phyloP scores from a whole-genome alignment of 2,888 invertebrate species.

The Nemoura dubitans region DNA sequence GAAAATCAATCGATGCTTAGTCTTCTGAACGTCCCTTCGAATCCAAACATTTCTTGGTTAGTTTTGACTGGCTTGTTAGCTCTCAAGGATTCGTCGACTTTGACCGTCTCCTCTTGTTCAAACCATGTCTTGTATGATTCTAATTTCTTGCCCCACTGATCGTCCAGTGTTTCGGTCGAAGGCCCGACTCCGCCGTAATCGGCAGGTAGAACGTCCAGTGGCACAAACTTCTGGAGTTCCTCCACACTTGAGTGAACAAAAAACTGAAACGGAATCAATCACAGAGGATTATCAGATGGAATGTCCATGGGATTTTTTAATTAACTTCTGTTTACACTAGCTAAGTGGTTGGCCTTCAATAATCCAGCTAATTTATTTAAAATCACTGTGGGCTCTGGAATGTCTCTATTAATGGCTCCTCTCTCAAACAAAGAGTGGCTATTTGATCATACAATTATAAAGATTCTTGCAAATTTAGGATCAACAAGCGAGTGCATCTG shows the following conservation, averaged over 20 bases:
- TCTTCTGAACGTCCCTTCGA: conserved; percentile 41
- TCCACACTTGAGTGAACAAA: conserved; percentile 48
- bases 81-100: conserved; percentile 81
- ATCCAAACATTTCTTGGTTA: conserved; percentile 42
- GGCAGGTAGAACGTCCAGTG: conserved; percentile 50
- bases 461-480: too few relatives aligned
- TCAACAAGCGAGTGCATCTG: too few relatives aligned
- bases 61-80: conserved; percentile 68
- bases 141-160: conserved; percentile 80
- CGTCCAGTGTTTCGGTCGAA: conserved; percentile 62
- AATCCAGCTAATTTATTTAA: not conserved
- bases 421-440: not conserved
- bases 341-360: not conserved
- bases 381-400: not conserved
- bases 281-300: not conserved
- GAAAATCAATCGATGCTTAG: conserved; percentile 33
- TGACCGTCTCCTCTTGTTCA: conserved; percentile 77
- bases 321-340: not conserved
- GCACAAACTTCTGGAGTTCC: conserved; percentile 53
- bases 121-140: conserved; percentile 83
- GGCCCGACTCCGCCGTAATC: conserved; percentile 56
- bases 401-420: not conserved
- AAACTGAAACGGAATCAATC: conserved; percentile 34
- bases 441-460: not conserved
- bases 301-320: not conserved